Evolutionary conservation across 2,888 invertebrate species (phyloP).

Genomic region (Lasioglossum malachurum): DNA sequence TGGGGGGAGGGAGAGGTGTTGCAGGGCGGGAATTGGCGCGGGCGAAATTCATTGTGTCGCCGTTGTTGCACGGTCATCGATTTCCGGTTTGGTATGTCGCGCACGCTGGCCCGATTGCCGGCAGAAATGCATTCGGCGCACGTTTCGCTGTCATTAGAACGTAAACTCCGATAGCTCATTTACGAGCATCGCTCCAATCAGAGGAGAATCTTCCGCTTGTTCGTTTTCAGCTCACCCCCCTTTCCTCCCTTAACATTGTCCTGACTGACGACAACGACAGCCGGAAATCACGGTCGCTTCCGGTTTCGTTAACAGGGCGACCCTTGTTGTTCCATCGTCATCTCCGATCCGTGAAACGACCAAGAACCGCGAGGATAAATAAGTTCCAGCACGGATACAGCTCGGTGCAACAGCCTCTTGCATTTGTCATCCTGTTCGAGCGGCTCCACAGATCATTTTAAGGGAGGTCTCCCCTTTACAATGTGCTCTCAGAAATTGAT

Average conservation of each 20-base stretch:
- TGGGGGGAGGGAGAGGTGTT: background rate
- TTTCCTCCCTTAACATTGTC: background rate
- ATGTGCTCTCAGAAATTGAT: background rate
- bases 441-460: too few relatives aligned
- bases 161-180: constrained; percentile 74
- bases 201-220: constrained; percentile 56
- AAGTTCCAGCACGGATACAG: background rate
- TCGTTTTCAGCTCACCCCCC: constrained; percentile 34
- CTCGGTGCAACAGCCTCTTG: background rate
- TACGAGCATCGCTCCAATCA: constrained; percentile 68
- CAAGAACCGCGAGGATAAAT: background rate
- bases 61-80: constrained; percentile 62
- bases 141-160: constrained; percentile 73
- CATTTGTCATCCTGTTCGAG: background rate
- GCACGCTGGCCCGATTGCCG: constrained; percentile 59
- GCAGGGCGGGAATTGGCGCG: constrained; percentile 14
- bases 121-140: constrained; percentile 70
- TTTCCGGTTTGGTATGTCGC: constrained; percentile 70
- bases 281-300: constrained; percentile 70
- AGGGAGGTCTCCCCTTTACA: too few relatives aligned
- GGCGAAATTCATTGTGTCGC: constrained; percentile 58
- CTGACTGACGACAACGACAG: constrained; percentile 25
- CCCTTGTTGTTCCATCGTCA: background rate
- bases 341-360: background rate
- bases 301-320: constrained; percentile 19